Conservation (phyloP, 2,797 vertebrate genomes). For the Sebastes matsubarae region DNA sequence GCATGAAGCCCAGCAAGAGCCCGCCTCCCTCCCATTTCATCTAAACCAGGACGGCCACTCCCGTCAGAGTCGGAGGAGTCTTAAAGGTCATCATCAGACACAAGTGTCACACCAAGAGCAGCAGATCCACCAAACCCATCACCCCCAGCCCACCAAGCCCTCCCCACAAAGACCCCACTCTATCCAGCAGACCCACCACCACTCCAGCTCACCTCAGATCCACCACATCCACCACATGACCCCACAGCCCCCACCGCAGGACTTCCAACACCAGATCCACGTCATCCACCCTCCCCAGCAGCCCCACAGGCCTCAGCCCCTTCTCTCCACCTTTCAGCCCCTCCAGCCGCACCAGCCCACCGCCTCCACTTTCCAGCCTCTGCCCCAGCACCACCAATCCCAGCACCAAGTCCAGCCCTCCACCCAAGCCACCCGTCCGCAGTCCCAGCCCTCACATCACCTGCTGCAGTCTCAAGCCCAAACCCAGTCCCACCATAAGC, state of each 20-base stretch:
- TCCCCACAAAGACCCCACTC: slow-evolving; percentile 79
- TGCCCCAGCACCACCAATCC: slow-evolving; percentile 67
- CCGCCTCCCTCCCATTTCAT: slow-evolving; percentile 66
- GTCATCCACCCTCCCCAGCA: slow-evolving; percentile 82
- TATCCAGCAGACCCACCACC: slow-evolving; percentile 76
- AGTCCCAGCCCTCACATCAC: slow-evolving; percentile 79
- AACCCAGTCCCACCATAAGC: slow-evolving; percentile 63
- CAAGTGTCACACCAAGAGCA: slow-evolving; percentile 68
- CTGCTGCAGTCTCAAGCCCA: slow-evolving; percentile 66
- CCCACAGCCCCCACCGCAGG: slow-evolving; percentile 72
- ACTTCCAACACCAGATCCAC: slow-evolving; percentile 79
- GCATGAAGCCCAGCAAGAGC: slow-evolving; percentile 70
- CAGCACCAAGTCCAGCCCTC: slow-evolving; percentile 50
- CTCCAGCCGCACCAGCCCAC: slow-evolving; percentile 76
- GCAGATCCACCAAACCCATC: slow-evolving; percentile 69
- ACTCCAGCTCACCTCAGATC: slow-evolving; percentile 72
- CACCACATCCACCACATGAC: slow-evolving; percentile 81
- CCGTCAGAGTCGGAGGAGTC: slow-evolving; percentile 76
- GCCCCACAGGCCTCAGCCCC: slow-evolving; percentile 76
- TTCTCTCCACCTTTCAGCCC: slow-evolving; percentile 81
- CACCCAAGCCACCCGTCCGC: slow-evolving; percentile 75
- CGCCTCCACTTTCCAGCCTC: slow-evolving; percentile 78
- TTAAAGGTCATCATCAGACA: slow-evolving; percentile 75
- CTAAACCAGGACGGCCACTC: slow-evolving; percentile 68
- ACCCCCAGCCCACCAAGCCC: slow-evolving; percentile 72